A percentile compares a stretch with the other conserved stretches of the same genome.
Conservation (phyloP, 2,888 invertebrate genomes). For the Cosmia pyralina region DNA sequence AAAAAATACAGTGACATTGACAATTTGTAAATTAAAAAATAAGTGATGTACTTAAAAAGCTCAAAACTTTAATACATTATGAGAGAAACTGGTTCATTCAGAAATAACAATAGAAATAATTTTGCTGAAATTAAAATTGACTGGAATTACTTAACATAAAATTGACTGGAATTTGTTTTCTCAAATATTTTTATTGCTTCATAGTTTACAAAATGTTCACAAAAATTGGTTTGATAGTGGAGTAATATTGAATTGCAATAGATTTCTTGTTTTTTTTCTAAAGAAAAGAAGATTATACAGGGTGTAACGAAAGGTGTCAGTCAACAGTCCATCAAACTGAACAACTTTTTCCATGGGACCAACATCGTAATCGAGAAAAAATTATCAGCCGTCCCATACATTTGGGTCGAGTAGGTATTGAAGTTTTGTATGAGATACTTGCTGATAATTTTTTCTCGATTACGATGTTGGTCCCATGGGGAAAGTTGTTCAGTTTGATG, state of each 20-base stretch:
- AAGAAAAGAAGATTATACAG: background rate
- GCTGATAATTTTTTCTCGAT: no score
- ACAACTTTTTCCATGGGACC: no score
- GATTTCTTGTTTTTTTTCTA: background rate
- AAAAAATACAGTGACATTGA: background rate
- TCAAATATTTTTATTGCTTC: constrained; percentile 11
- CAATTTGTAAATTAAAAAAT: background rate
- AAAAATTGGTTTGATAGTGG: constrained; percentile 17
- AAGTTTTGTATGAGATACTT: no score
- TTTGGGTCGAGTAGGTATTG: no score
- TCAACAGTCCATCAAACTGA: no score
- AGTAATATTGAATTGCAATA: background rate
- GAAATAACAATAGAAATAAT: constrained; percentile 7
- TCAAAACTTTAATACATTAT: constrained; percentile 25
- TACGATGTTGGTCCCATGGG: no score
- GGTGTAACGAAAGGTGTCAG: no score
- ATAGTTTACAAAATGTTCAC: constrained; percentile 6
- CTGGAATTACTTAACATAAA: background rate
- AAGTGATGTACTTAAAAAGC: constrained; percentile 22
- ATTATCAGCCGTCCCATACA: no score
- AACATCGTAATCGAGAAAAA: no score
- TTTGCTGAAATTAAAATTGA: background rate
- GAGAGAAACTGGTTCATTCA: constrained; percentile 10
- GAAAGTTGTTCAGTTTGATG: no score
- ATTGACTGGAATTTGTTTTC: background rate